Base-by-base conservation (phyloP, 2,797 vertebrate genomes). In the Enteromius unitaeniatus region DNA sequence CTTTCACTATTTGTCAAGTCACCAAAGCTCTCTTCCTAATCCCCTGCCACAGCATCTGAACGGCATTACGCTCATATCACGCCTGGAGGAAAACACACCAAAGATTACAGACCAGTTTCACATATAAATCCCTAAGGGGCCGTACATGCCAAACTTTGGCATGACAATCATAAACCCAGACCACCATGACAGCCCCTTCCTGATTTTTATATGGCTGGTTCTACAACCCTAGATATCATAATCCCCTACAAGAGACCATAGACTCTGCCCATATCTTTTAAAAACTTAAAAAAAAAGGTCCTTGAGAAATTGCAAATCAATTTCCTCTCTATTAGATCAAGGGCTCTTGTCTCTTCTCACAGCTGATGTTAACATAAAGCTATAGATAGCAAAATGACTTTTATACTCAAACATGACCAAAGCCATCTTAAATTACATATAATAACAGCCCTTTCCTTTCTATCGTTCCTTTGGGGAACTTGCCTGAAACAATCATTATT, bases 21-120 rank as follows among this genome's bases (percentile, higher is more conserved):
- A 81, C 60, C 58, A 78, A 40, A 79, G 74, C 64, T 78, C 47
- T 73, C 28, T 69, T 84, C 40, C 67, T 87, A 86, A 85, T 86
- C 64, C 83, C 45, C 79, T 55, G 67, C 64, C 65, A 78, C 77
- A 79, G 51, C 78, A 70, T 78, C 68, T 74, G 81, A 81, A 53
- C 23, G 58, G 80, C 65, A 82, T 28, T 85, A 82, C 73, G 58
- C 40, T 85, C 69, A 62, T 77, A 79, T 58, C 70, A 78, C 51
- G 64, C 82, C 82, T 49, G 40, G 75, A 84, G 75, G 62, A 83
- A 84, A 84, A 78, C 82, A 70, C 51, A 68, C 67, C 21, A 37
- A 55, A 74, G 76, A 82, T 82, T 53, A 78, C 49, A 47, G 55
- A 78, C 83, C 62, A 81, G 65, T 83, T 85, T 68, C 28, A 85